Conservation (phyloP, 2,888 invertebrate species). For the Temnothorax rugatulus region DNA sequence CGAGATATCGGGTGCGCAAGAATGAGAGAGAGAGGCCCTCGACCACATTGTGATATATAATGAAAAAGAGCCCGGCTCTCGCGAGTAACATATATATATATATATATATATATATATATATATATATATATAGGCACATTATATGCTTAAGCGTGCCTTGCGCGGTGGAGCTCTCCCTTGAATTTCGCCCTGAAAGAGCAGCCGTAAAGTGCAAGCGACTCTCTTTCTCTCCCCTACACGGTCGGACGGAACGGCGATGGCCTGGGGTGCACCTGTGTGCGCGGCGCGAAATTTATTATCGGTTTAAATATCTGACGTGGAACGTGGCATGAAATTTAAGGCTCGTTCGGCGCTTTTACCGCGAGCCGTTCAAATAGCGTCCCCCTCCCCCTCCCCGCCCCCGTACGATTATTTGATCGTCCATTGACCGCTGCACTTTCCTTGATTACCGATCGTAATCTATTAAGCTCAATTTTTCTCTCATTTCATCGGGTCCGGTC, state of each 20-base stretch:
- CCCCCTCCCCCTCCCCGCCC: not conserved
- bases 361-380: conserved; percentile 34
- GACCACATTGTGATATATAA: conserved; percentile 84
- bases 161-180: conserved; percentile 48
- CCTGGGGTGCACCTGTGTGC: conserved; percentile 35
- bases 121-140: conserved; percentile 55
- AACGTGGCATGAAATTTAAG: conserved; percentile 54
- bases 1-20: conserved; percentile 55
- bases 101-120: conserved; percentile 43
- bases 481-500: conserved; percentile 31
- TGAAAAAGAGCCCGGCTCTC: conserved; percentile 65
- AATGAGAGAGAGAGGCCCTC: conserved; percentile 64
- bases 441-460: conserved; percentile 47
- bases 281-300: conserved; percentile 56
- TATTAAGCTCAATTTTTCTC: conserved; percentile 53
- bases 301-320: conserved; percentile 58
- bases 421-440: conserved; percentile 43
- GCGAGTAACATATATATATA: conserved; percentile 48
- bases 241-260: conserved; percentile 44
- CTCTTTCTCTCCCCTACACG: conserved; percentile 35
- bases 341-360: conserved; percentile 56
- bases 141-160: conserved; percentile 58
- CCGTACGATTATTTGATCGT: conserved; percentile 47
- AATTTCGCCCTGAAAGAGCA: conserved; percentile 52
- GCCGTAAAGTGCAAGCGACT: conserved; percentile 51